Conservation (phyloP, 2,113 vertebrate genomes). For the Maylandia zebra region DNA sequence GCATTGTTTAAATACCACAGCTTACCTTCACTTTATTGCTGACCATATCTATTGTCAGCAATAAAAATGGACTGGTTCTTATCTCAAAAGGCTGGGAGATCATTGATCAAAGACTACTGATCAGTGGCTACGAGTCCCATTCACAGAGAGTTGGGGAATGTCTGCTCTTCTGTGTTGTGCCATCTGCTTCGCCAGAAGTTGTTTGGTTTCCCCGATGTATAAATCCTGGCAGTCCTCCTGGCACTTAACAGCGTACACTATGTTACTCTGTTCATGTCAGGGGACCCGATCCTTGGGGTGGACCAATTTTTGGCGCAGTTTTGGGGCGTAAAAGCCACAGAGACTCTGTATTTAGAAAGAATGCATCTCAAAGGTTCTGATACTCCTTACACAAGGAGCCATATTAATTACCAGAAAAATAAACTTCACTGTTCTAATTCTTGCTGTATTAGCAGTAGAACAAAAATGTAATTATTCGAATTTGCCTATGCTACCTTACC, state of each 20-base stretch:
- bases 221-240: not conserved
- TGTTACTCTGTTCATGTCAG: not conserved
- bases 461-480: not conserved
- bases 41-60: not conserved
- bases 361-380: not conserved
- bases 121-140: not conserved
- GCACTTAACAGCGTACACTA: not conserved
- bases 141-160: not conserved
- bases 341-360: not conserved
- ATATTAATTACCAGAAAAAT: too few relatives aligned
- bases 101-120: not conserved
- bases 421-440: too few relatives aligned
- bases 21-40: not conserved
- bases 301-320: not conserved
- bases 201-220: not conserved
- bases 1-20: not conserved
- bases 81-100: not conserved
- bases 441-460: too few relatives aligned
- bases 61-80: not conserved
- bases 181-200: not conserved
- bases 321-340: not conserved
- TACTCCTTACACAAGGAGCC: too few relatives aligned
- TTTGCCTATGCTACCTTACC: not conserved
- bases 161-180: not conserved
- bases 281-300: not conserved